Evolutionary conservation across 92 coral and sea anemone genomes (phyloP).

Genomic region (Blastomussa wellsi): DNA sequence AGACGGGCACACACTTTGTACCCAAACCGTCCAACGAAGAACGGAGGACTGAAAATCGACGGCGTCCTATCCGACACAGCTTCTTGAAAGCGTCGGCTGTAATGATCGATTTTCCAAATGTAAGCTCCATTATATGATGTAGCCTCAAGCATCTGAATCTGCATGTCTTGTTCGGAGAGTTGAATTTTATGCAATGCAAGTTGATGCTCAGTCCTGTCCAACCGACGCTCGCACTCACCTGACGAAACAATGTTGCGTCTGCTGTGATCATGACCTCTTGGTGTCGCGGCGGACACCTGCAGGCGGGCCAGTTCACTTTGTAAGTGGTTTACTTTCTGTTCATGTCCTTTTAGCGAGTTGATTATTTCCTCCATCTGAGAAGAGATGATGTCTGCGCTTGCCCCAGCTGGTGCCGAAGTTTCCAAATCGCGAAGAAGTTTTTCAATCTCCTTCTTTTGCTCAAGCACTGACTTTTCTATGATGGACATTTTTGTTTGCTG

Average conservation of each 20-base stretch:
- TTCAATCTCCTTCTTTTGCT: constrained; percentile 36
- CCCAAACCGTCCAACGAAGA: constrained; percentile 88
- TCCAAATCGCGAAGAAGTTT: constrained; percentile 18
- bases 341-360: constrained; percentile 32
- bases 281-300: neutral
- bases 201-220: constrained; percentile 71
- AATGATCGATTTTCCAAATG: constrained; percentile 90
- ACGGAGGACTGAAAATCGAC: constrained; percentile 91
- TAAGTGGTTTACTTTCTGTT: constrained; percentile 6
- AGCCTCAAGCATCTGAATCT: constrained; percentile 60
- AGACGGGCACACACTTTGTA: constrained; percentile 89
- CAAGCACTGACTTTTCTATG: constrained; percentile 35
- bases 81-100: constrained; percentile 71
- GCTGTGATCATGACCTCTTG: neutral
- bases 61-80: constrained; percentile 71
- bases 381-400: constrained; percentile 8
- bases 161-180: constrained; percentile 62
- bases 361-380: constrained; percentile 54
- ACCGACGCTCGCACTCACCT: constrained; percentile 52
- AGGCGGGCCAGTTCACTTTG: constrained; percentile 43
- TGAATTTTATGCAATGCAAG: constrained; percentile 65
- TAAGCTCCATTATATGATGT: constrained; percentile 77
- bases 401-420: neutral
- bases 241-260: neutral
- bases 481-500: constrained; percentile 44